Evolutionary conservation across 2,888 invertebrate species (phyloP).

Genomic region (Brachylomia viminalis): DNA sequence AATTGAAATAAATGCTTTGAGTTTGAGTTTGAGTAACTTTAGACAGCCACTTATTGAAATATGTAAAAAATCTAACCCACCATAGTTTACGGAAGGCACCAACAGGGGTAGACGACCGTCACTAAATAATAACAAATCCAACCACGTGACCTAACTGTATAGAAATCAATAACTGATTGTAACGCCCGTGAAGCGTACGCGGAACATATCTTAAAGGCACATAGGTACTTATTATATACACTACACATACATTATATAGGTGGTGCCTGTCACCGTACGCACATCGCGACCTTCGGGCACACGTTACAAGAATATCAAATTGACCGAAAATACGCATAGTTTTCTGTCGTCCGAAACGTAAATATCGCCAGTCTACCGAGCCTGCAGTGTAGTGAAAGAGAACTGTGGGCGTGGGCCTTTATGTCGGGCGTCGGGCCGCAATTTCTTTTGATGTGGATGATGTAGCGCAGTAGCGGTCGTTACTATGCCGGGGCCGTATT

Average conservation of each 20-base stretch:
- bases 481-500: slow-evolving; percentile 54
- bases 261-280: slow-evolving; percentile 52
- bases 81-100: neutral
- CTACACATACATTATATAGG: slow-evolving; percentile 25
- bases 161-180: slow-evolving; percentile 44
- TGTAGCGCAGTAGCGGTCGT: slow-evolving; percentile 50
- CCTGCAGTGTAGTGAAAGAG: slow-evolving; percentile 18
- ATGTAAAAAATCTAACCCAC: neutral
- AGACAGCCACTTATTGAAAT: neutral
- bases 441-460: slow-evolving; percentile 59
- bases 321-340: slow-evolving; percentile 66
- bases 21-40: too few relatives aligned
- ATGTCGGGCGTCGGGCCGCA: slow-evolving; percentile 19
- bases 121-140: slow-evolving; percentile 41
- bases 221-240: slow-evolving; percentile 12
- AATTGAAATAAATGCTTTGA: too few relatives aligned
- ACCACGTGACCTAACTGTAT: slow-evolving; percentile 55
- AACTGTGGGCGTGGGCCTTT: slow-evolving; percentile 24
- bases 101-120: slow-evolving; percentile 44
- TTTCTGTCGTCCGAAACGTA: slow-evolving; percentile 48
- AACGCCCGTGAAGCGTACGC: slow-evolving; percentile 56
- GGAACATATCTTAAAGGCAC: slow-evolving; percentile 41
- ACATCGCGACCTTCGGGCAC: slow-evolving; percentile 65
- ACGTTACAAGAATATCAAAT: slow-evolving; percentile 67
- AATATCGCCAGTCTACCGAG: slow-evolving; percentile 12